These are phyloP conservation scores for Piprites chloris DNA, from an alignment of 2,113 vertebrate genomes.

Conservation along the genomic window DNA sequence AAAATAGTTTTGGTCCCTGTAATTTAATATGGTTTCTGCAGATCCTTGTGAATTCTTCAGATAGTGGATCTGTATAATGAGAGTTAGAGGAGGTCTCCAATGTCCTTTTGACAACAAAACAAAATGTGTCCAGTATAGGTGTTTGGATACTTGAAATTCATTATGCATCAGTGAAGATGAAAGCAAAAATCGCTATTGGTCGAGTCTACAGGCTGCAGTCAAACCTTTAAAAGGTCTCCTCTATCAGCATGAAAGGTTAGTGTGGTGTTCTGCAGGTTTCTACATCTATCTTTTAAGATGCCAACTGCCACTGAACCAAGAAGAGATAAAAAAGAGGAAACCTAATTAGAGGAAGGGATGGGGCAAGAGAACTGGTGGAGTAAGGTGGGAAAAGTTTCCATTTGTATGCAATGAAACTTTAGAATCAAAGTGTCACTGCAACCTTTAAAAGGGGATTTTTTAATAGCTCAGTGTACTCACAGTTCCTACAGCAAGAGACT, in stretches of 20 bases:
- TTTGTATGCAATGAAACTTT: neutral
- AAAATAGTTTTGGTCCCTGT: rapidly evolving
- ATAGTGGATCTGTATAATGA: neutral
- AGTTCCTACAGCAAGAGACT: slow-evolving; percentile 16
- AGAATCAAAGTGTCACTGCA: neutral
- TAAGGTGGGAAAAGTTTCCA: neutral
- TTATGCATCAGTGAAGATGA: neutral
- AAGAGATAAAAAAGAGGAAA: neutral
- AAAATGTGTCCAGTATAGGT: neutral
- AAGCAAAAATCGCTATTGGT: neutral
- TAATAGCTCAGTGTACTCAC: slow-evolving; percentile 24
- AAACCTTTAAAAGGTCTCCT: slow-evolving; percentile 1
- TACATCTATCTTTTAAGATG: slow-evolving; percentile 12
- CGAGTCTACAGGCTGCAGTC: neutral
- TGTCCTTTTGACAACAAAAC: neutral
- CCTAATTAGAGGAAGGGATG: neutral
- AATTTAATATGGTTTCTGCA: neutral
- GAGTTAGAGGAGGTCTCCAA: neutral
- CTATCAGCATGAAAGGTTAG: slow-evolving; percentile 5
- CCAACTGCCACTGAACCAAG: neutral
- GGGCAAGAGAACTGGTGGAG: neutral
- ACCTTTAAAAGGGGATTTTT: slow-evolving; percentile 46
- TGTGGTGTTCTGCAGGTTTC: neutral
- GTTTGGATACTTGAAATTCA: neutral
- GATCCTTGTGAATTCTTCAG: neutral